Base-by-base conservation (phyloP, 2,113 vertebrate species). In the Pituophis catenifer region DNA sequence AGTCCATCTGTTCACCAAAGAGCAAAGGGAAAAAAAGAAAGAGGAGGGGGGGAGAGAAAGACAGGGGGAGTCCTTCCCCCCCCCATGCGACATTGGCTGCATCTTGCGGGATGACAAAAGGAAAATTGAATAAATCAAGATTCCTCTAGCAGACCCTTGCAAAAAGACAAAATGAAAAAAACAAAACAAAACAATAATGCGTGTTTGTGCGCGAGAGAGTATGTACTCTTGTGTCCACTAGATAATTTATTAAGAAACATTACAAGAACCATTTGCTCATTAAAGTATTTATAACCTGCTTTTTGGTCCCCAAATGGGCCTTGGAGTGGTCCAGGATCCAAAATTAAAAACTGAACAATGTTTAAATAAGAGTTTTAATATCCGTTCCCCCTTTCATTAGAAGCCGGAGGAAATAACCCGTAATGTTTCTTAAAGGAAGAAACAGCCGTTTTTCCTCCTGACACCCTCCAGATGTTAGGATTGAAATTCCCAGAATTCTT, bases 71-170 rank as follows among this genome's bases (percentile, higher is more conserved):
- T 8, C 10, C 10, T 1, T 11, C 5, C 59, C 62, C 62, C 11
- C 24, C 23, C 86, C 24, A 88, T 91, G 94, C 57, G 92, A 94
- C 90, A 38, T 92, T 38, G 33, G 75, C 55, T 91, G 93, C 93
- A 59, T 92, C 48, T 92, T 55, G 59, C 70, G 91, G 94, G 94
- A 70, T 33, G 86, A 53, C 94, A 94, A 88, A 54, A 95, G 90
- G 91, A 94, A 93, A 95, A 96, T 95, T 95, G 95, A 96, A 95
- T 29, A 19, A 95, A 96, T 95, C 94, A 93, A 93, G 95, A 95
- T 95, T 95, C 95, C 95, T 90, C 94, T 19, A 17, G 91, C 93
- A 93, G 95, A 94, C 26, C 86, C 24, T 24, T n/a, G 50, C 48
- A 29, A 50, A 52, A 87, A 52, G 23, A 15, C 23, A 52, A 7